Percentiles rank a stretch among this genome's conserved stretches.
phyloP scores from a whole-genome alignment of 2,113 vertebrate genomes.

The Pygoscelis adeliae region DNA sequence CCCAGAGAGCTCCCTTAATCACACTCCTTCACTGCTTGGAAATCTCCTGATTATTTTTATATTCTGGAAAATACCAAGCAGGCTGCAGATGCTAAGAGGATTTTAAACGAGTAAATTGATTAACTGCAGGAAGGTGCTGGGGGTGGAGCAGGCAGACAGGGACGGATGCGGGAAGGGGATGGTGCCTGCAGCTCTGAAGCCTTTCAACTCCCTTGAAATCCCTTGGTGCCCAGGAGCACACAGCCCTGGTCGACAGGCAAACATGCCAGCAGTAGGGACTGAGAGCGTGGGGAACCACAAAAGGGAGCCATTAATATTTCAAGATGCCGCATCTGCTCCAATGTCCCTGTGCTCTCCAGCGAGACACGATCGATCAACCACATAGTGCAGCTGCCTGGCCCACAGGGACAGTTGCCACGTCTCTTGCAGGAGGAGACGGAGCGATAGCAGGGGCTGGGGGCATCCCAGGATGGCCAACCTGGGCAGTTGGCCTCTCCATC shows the following conservation, averaged over 20 bases:
- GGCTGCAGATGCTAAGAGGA: slow-evolving; percentile 2
- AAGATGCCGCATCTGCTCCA: background rate
- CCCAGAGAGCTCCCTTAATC: background rate
- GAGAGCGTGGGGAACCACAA: background rate
- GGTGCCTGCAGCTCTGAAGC: rapidly evolving
- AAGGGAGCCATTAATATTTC: background rate
- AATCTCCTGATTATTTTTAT: slow-evolving; percentile 22
- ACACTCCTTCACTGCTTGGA: background rate
- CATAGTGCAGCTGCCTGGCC: rapidly evolving
- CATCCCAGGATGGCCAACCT: background rate
- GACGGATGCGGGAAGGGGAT: rapidly evolving
- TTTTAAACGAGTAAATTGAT: slow-evolving; percentile 36
- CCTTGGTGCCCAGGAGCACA: background rate
- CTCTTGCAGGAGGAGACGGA: background rate
- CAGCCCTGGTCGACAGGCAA: background rate
- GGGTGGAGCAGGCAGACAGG: background rate
- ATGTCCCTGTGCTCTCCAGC: background rate
- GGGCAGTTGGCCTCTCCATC: background rate
- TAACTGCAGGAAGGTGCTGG: slow-evolving; percentile 15
- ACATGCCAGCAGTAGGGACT: background rate
- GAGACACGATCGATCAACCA: background rate
- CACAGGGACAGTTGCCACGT: background rate
- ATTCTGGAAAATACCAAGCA: slow-evolving; percentile 2
- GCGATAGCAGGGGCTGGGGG: rapidly evolving
- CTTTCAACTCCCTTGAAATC: background rate